Base-by-base conservation (phyloP, 2,888 invertebrate species). In the Drosophila ezoana region DNA sequence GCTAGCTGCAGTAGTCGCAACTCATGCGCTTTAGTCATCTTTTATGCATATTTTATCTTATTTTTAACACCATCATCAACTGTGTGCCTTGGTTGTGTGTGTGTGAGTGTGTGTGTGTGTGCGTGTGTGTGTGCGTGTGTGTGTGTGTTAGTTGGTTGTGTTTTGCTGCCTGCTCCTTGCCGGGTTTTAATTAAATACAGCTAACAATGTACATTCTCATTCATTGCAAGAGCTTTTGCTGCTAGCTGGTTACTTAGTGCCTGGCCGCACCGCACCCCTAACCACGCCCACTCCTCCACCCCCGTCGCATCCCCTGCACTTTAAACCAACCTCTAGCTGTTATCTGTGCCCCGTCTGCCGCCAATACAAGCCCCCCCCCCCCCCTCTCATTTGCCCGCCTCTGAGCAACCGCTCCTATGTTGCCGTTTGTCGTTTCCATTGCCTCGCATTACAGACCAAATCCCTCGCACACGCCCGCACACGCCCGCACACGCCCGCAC, bases 181-280 rank as follows among this genome's bases (percentile, higher is more conserved):
- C 35, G 38, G 35, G 69, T 60, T 76, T 79, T 79, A 79, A 79
- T 80, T 79, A 79, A 79, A 79, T 77, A 79, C 81, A 76, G 79
- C 81, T 80, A 77, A 80, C 73, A 80, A 80, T 82, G 86, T 82
- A 65, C 72, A 79, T 76, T 79, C 70, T 65, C 82, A 81, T 82
- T 85, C 76, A 76, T 82, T 72, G 76, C 72, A 23, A 63, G 62
- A 76, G 67, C 79, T 84, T 70, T 67, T 72, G 64, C 76, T 58
- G 62, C 67, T 76, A 79, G 82, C 76, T 85, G 76, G 68, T 86
- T 86, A 76, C 86, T 79, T 74, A 80, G 66, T 74, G 81, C 67
- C 49, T 38, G 45, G 28, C 33, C 41, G 32, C 0, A 23, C 1
- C n/a, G 2, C 11, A 1, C 18, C 4, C 38, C 18, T 8, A 8